These are phyloP conservation scores for Asteroscopus sphinx DNA, from an alignment of 2,888 invertebrate species.

Conservation along the genomic window DNA sequence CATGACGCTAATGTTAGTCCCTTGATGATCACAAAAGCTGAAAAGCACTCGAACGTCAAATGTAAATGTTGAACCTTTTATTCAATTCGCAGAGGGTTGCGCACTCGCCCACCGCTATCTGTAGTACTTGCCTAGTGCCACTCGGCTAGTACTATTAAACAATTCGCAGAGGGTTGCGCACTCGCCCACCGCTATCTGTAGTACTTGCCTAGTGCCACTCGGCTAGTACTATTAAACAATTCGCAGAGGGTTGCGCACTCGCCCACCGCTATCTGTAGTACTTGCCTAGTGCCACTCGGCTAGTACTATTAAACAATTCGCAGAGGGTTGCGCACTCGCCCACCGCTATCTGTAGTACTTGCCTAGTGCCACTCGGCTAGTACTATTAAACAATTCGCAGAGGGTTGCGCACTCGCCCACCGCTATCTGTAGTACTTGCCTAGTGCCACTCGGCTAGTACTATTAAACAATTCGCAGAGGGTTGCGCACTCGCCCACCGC, in stretches of 20 bases:
- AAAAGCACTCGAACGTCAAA: slow-evolving; percentile 1
- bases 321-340: neutral
- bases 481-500: slow-evolving; percentile 9
- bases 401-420: neutral
- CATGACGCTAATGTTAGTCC: neutral
- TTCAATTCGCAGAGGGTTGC: slow-evolving; percentile 4
- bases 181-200: slow-evolving; percentile 18
- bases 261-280: slow-evolving; percentile 21
- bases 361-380: slow-evolving; percentile 28
- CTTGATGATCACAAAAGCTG: neutral
- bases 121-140: slow-evolving; percentile 26
- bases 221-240: slow-evolving; percentile 32
- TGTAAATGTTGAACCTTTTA: slow-evolving; percentile 39
- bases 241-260: neutral
- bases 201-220: slow-evolving; percentile 32
- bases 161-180: slow-evolving; percentile 13
- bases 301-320: slow-evolving; percentile 26
- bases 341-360: slow-evolving; percentile 27
- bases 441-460: slow-evolving; percentile 32
- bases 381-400: slow-evolving; percentile 22
- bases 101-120: slow-evolving; percentile 13
- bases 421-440: slow-evolving; percentile 28
- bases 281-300: slow-evolving; percentile 31
- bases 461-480: slow-evolving; percentile 19
- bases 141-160: slow-evolving; percentile 28